Percentiles rank a stretch among this genome's conserved stretches.
Evolutionary conservation across 2,888 invertebrate species (phyloP).

Genomic region (Stegana nigrithorax): DNA sequence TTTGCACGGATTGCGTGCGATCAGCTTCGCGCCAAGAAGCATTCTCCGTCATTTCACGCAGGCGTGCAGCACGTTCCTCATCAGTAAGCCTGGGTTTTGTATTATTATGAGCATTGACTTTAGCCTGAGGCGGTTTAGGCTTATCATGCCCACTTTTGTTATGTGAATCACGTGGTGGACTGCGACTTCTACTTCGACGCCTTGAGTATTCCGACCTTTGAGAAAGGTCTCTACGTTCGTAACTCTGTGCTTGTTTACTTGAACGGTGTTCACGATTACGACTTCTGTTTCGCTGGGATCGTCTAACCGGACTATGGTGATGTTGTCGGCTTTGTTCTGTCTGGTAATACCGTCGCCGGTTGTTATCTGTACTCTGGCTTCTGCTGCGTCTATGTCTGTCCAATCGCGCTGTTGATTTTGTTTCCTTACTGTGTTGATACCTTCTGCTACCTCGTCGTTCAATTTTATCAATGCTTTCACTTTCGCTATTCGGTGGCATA

Average conservation of each 20-base stretch:
- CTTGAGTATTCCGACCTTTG: background rate
- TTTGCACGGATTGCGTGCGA: conserved; percentile 74
- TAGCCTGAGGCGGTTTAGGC: background rate
- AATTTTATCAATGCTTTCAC: conserved; percentile 29
- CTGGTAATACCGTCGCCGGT: background rate
- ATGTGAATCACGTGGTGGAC: background rate
- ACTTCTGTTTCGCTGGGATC: background rate
- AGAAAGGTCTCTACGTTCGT: background rate
- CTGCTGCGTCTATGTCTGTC: background rate
- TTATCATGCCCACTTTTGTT: background rate
- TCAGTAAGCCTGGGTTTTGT: conserved; percentile 69
- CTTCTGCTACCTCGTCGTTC: background rate
- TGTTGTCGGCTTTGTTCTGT: background rate
- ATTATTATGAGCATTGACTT: conserved; percentile 32
- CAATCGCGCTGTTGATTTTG: background rate
- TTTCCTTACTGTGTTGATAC: background rate
- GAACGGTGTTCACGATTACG: background rate
- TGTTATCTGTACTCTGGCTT: background rate
- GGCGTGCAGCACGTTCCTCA: conserved; percentile 77
- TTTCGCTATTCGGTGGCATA: conserved; percentile 27
- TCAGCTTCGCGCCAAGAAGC: conserved; percentile 78
- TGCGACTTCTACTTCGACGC: conserved; percentile 21
- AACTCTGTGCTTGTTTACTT: background rate
- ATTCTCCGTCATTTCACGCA: conserved; percentile 86
- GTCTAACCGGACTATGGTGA: background rate